Base-by-base conservation (phyloP, 2,888 invertebrate species). In the Loripinus fragilis region DNA sequence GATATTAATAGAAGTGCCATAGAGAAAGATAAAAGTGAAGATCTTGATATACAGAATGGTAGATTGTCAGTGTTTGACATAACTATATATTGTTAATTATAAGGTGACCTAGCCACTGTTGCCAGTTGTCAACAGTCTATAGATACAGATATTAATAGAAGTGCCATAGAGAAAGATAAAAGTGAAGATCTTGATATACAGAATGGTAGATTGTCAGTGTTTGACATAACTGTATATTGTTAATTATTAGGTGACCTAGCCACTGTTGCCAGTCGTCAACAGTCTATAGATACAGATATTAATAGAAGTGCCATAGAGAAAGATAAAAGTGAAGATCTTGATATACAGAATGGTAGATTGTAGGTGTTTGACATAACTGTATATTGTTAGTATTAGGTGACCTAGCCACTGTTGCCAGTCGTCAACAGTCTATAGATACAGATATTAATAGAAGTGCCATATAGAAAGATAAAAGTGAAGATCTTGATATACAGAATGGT, bases 171-270 rank as follows among this genome's bases (percentile, higher is more conserved):
- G 28, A 88, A 88, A 68, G 91, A 91, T 68, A 87, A 88, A 73
- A 60, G 71, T 15, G 91, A 92, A 38, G 91, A 92, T 55, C 85
- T 83, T 38, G 90, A 89, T 74, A 83, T 91, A 25, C 91, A 91
- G 78, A 90, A 91, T 76, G 92, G 93, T 0, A 85, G 90, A 23
- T 85, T 93, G 71, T 91, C 93, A n/a, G 92, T 94, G 12, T 93
- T 91, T 81, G 85, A n/a, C n/a, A n/a, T n/a, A n/a, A n/a, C n/a
- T n/a, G n/a, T n/a, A n/a, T n/a, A n/a, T n/a, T n/a, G n/a, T n/a
- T 38, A 38, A 28, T 50, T 66, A 17, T 82, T n/a, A 92, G 92
- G 92, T 78, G 91, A 91, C 69, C 87, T 90, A 70, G 89, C 90
- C 12, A 91, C 91, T 42, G 81, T 92, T 33, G 90, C 91, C 35